Conservation (phyloP, 92 coral and sea anemone species). For the Porites cylindrica region DNA sequence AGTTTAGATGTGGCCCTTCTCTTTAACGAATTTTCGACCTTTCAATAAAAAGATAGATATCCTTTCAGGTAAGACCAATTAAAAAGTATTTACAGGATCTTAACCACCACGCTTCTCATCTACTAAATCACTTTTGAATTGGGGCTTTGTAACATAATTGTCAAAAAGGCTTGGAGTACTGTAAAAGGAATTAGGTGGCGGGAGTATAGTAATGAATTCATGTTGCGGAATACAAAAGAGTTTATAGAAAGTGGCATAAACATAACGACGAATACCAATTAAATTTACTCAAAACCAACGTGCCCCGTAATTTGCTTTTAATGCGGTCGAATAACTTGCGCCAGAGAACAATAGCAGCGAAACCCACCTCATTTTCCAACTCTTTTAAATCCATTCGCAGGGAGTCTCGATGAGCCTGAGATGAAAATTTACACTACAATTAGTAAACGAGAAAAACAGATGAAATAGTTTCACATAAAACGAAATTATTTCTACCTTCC, state of each 20-base stretch:
- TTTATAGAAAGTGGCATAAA: neutral
- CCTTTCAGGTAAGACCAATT: neutral
- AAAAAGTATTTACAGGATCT: neutral
- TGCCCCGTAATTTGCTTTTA: neutral
- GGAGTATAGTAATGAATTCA: neutral
- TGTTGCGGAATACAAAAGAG: slow-evolving; percentile 22
- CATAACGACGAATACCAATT: neutral
- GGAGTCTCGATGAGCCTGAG: slow-evolving; percentile 78
- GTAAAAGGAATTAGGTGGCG: neutral
- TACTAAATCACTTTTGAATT: neutral
- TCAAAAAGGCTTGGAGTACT: neutral
- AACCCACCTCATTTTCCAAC: slow-evolving; percentile 88
- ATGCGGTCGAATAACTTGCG: neutral
- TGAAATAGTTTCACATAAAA: neutral
- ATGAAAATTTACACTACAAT: slow-evolving; percentile 1
- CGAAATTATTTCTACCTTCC: slow-evolving; percentile 9
- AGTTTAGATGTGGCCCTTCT: slow-evolving; percentile 69
- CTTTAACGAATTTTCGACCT: slow-evolving; percentile 92
- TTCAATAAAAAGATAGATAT: slow-evolving; percentile 14
- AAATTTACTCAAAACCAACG: neutral
- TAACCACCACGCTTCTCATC: too few relatives aligned
- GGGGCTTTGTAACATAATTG: neutral
- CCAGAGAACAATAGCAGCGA: neutral
- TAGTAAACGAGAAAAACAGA: neutral
- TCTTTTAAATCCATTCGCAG: slow-evolving; percentile 86